Evolutionary conservation across 2,797 vertebrate genomes (phyloP), one percentile per base, ranked within the genome.

Genomic region (Arctocebus calabarensis): DNA sequence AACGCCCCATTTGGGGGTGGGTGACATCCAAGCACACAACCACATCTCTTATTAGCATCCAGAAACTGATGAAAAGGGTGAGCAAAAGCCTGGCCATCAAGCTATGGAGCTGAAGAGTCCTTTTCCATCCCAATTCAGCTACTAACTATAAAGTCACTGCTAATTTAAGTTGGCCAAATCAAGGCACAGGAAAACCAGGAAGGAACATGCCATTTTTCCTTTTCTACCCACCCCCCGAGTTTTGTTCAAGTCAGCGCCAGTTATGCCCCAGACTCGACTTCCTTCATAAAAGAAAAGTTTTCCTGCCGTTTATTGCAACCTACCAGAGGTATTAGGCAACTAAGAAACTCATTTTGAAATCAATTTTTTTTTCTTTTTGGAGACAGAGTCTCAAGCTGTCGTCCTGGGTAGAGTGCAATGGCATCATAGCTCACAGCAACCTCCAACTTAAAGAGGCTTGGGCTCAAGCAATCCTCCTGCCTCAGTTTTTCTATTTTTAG

Each of bases 301-400:
- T 71, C 94, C 95, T 92, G 32, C 5, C 22, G 62, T 52, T 79
- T 75, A 74, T 29, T 57, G 14, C 19, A 82, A 74, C 34, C 83
- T 66, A 14, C 5, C 32, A 9, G 71, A 81, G 48, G 29, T 64
- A 40, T 87, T 59, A 17, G 61, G 83, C 89, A 96, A 96, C 86
- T 52, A 37, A 90, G 71, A 85, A 64, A 75, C 86, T 52, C 61
- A 52, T 37, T 89, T 11, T 52, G 86, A 95, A 96, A 94, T 43
- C 71, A 70, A 75, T 86, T 94, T 90, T 57, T 52, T 52, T 48
- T 48, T 48, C 13, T 48, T 48, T 52, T 52, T 52, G 4, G 48
- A 16, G 48, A 16, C 13, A 4, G 48, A 48, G 48, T 52, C 48
- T 52, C 48, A 52, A 52, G 48, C 48, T 52, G 48, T 5, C 14